phyloP scores from a whole-genome alignment of 2,888 invertebrate genomes.

The Tachystola acroxantha region DNA sequence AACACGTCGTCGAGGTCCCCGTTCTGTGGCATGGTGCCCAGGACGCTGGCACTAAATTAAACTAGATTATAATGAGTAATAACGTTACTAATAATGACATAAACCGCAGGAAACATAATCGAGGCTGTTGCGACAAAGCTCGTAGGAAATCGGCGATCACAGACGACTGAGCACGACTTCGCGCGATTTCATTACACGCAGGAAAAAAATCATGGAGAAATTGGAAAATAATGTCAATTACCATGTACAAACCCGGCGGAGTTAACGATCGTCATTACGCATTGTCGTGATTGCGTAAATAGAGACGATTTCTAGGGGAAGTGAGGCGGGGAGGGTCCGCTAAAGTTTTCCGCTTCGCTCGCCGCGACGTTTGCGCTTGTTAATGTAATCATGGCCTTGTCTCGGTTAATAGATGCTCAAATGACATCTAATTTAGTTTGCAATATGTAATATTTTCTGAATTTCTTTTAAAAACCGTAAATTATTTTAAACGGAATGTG shows the following conservation, averaged over 20 bases:
- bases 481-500: too few relatives aligned
- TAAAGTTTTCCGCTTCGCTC: slow-evolving; percentile 65
- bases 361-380: slow-evolving; percentile 49
- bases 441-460: slow-evolving; percentile 9
- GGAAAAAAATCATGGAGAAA: slow-evolving; percentile 57
- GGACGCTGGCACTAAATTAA: too few relatives aligned
- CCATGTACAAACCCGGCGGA: slow-evolving; percentile 50
- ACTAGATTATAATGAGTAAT: too few relatives aligned
- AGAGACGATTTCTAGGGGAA: slow-evolving; percentile 56
- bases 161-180: slow-evolving; percentile 52
- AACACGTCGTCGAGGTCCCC: too few relatives aligned
- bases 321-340: slow-evolving; percentile 46
- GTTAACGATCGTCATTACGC: slow-evolving; percentile 71
- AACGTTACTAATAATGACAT: too few relatives aligned
- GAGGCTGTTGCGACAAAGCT: slow-evolving; percentile 11
- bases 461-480: too few relatives aligned
- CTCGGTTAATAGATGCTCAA: slow-evolving; percentile 30
- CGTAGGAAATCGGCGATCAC: slow-evolving; percentile 19
- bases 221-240: slow-evolving; percentile 77
- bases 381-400: slow-evolving; percentile 55
- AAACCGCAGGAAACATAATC: slow-evolving; percentile 3
- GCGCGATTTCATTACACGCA: slow-evolving; percentile 59
- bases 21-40: too few relatives aligned
- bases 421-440: slow-evolving; percentile 38
- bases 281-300: slow-evolving; percentile 70